Conservation (phyloP, 2,113 vertebrate genomes). For the Vidua chalybeata region DNA sequence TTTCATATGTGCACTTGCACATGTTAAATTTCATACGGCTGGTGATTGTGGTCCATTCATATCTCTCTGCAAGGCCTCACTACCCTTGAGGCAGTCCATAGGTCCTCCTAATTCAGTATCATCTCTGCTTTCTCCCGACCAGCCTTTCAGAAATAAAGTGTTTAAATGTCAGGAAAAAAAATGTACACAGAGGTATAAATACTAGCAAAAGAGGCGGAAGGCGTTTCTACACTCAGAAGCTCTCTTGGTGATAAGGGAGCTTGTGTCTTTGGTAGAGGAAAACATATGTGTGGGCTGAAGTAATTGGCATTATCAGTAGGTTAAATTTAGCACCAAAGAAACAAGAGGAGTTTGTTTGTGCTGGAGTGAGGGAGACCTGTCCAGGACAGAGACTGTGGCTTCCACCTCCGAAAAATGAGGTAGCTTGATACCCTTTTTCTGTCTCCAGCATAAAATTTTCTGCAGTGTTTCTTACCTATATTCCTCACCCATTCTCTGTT, state of each 20-base stretch:
- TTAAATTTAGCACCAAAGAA: not conserved
- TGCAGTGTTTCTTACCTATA: not conserved
- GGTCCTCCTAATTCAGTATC: not conserved
- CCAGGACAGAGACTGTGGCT: not conserved
- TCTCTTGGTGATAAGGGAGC: not conserved
- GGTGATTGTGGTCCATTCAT: not conserved
- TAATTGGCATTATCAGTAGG: not conserved
- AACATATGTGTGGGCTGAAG: not conserved
- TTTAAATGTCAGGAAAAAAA: not conserved
- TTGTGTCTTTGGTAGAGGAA: not conserved
- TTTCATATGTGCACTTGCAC: not conserved
- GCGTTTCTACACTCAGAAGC: not conserved
- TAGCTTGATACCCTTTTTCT: not conserved
- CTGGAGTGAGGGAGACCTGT: not conserved
- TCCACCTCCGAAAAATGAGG: not conserved
- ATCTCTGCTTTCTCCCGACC: not conserved
- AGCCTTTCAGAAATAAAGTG: not conserved
- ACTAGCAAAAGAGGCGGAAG: not conserved
- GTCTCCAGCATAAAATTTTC: not conserved
- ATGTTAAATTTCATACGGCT: not conserved
- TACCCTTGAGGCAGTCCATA: not conserved
- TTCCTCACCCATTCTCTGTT: not conserved
- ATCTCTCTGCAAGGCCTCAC: not conserved
- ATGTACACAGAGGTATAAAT: not conserved
- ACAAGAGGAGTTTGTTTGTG: not conserved